Percentiles rank a stretch among this genome's conserved stretches.
phyloP scores from a whole-genome alignment of 2,888 invertebrate species.

The Melinaea marsaeus region DNA sequence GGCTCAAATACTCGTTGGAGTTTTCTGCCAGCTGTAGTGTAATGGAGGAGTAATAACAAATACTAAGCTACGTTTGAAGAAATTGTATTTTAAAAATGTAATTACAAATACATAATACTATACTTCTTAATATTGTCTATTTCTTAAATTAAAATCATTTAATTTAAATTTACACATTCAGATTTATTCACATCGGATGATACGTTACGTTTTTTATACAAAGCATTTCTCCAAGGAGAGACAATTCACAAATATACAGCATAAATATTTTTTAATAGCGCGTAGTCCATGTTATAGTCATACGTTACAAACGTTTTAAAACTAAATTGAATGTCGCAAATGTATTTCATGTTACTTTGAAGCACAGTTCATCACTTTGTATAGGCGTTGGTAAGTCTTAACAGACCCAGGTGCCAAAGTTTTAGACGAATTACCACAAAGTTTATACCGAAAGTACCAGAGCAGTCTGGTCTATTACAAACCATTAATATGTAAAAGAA shows the following conservation, averaged over 20 bases:
- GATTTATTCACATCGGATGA: too few species aligned
- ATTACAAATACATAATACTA: too few species aligned
- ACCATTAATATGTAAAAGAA: slow-evolving; percentile 43
- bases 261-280: background rate
- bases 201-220: too few species aligned
- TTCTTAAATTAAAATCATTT: too few species aligned
- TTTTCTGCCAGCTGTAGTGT: background rate
- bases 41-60: background rate
- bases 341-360: slow-evolving; percentile 8
- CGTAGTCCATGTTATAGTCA: background rate
- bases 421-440: slow-evolving; percentile 66
- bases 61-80: background rate
- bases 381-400: slow-evolving; percentile 24
- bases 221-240: too few species aligned
- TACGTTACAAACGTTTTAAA: background rate
- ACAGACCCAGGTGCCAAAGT: slow-evolving; percentile 57
- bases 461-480: slow-evolving; percentile 47
- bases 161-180: too few species aligned
- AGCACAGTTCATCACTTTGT: slow-evolving; percentile 38
- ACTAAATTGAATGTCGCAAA: slow-evolving; percentile 1
- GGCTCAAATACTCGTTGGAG: background rate
- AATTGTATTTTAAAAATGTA: too few species aligned
- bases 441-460: slow-evolving; percentile 54
- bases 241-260: background rate
- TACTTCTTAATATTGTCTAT: background rate